Base-by-base conservation (phyloP, 2,888 invertebrate species). In the Cheilosia variabilis region DNA sequence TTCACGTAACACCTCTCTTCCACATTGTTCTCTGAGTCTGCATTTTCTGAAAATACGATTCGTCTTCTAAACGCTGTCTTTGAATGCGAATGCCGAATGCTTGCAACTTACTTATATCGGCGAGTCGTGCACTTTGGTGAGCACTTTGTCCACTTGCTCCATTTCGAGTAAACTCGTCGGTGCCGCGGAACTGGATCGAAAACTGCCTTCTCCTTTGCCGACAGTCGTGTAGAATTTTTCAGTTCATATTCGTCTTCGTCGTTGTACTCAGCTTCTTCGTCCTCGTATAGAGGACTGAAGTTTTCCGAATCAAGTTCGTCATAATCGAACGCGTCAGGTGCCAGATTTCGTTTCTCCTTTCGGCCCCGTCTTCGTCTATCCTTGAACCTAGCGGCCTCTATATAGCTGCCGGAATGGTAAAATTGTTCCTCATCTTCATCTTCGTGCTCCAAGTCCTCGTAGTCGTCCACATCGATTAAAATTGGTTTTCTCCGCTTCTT, bases 131-230 rank as follows among this genome's bases (percentile, higher is more conserved):
- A 98, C 87, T 95, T 94, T 83, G 94, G 93, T 0, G 96, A 95
- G 90, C 98, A 98, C 13, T 94, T 93, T 1, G 96, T 95, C 98
- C 98, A 98, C 37, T 95, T 93, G 47, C 96, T 95, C 98, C 98
- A 98, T 88, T 94, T 94, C 1, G 95, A 95, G 89, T 95, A 96
- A 15, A 95, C 93, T 34, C 94, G 88, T 7, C 90, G 82, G 73
- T 91, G 90, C 1, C 89, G 88, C 6, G 90, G 88, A 50, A 88
- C 88, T 15, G 89, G 88, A 13, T 92, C 91, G n/a, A 90, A 89
- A 2, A 90, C 91, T 3, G 91, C 90, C 31, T 89, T 90, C 71
- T 91, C 92, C 82, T 90, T 90, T 0, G 88, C 82, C 0, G 88
- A 75, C 6, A 82, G 22, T 19, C 58, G 53, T 43, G 86, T 88